Conservation (phyloP, 2,797 vertebrate genomes). For the Chromobotia macracanthus region DNA sequence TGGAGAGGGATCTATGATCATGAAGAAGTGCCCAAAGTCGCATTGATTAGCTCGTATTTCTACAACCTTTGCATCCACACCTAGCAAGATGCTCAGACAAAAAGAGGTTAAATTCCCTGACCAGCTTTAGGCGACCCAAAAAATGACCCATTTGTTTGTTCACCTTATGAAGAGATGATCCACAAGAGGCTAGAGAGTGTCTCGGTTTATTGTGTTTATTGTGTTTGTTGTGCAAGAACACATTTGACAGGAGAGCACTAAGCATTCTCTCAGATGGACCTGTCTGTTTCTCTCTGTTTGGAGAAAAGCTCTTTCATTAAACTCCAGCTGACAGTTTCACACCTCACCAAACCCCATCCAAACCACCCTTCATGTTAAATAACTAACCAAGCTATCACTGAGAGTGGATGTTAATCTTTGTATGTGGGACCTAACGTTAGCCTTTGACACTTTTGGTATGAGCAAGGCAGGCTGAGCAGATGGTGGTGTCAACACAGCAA, state of each 20-base stretch:
- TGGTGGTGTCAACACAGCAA: background rate
- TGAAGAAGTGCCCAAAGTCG: too few relatives aligned
- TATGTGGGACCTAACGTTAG: background rate
- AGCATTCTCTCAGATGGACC: background rate
- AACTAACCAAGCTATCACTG: background rate
- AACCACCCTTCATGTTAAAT: background rate
- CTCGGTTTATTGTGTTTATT: too few relatives aligned
- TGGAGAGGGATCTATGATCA: too few relatives aligned
- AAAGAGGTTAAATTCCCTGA: background rate
- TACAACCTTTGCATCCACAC: background rate
- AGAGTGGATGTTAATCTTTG: background rate
- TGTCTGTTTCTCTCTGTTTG: background rate
- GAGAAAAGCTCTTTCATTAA: background rate
- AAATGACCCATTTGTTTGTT: background rate
- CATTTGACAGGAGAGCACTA: background rate
- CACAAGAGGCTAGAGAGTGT: too few relatives aligned
- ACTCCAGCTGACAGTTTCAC: background rate
- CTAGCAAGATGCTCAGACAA: background rate
- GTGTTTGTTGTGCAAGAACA: background rate
- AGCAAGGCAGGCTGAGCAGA: background rate
- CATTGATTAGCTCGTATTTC: background rate
- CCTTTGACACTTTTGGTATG: background rate
- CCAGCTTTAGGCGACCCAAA: background rate
- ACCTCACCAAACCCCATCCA: too few relatives aligned
- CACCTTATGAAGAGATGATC: background rate